Conservation (phyloP, 2,113 vertebrate species). For the Ciconia maguari region DNA sequence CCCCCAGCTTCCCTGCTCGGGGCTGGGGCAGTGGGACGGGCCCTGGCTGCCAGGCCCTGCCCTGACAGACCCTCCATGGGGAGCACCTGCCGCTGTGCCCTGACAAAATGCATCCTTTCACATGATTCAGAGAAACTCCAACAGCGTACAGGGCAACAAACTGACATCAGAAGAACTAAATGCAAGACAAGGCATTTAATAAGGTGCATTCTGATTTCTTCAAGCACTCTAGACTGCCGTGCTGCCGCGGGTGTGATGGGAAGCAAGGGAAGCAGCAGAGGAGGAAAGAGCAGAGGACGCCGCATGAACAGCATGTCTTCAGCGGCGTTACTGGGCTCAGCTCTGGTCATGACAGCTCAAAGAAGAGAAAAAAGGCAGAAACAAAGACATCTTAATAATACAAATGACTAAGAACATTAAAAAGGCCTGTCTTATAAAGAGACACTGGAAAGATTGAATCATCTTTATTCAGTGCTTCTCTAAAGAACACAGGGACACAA, state of each 20-base stretch:
- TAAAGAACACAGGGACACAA: not conserved
- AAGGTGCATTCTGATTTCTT: not conserved
- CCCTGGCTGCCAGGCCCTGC: too few relatives aligned
- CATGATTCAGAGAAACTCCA: not conserved
- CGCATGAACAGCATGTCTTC: not conserved
- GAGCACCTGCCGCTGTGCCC: fast-evolving
- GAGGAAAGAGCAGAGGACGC: not conserved
- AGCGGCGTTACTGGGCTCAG: not conserved
- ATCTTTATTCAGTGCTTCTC: not conserved
- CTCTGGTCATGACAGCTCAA: not conserved
- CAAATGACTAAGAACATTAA: not conserved
- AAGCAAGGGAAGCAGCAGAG: not conserved
- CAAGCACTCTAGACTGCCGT: not conserved
- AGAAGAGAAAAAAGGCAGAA: not conserved
- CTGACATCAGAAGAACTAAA: not conserved
- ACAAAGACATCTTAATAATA: not conserved
- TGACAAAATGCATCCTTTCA: not conserved
- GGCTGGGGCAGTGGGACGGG: too few relatives aligned
- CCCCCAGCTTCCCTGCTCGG: not conserved
- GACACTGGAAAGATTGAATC: not conserved
- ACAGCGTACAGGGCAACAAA: not conserved
- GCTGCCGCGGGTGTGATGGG: fast-evolving
- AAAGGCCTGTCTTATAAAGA: not conserved
- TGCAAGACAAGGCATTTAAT: not conserved
- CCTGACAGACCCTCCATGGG: fast-evolving